Evolutionary conservation across 2,113 vertebrate species (phyloP), one percentile per base, ranked within the genome.

Genomic region (Excalfactoria chinensis): DNA sequence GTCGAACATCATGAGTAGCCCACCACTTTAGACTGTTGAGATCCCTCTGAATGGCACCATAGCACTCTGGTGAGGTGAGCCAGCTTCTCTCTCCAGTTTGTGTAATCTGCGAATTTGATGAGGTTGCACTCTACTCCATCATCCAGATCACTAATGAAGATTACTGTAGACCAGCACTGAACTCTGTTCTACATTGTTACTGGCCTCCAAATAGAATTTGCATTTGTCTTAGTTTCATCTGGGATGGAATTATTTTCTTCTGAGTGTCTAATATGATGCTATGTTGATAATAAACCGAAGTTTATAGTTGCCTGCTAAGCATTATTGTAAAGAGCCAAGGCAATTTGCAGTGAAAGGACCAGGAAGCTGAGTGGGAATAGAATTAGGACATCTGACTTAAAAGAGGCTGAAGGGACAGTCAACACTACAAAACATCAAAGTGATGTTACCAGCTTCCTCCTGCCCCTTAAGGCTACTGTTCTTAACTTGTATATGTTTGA

Each of bases 401-500:
- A 48, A 30, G 15, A 25, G 32, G 59, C 19, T 1, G 0, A 23
- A 73, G 6, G 6, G 25, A 8, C 40, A 40, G 82, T 28, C n/a
- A 82, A 8, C 40, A 40, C 3, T 2, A 0, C 1, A 16, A 25
- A 48, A n/a, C 55, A 63, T 23, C 3, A 2, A 68, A 30, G 5
- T 12, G 1, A 3, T 51, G 16, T 12, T 55, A 86, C 44, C 46
- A 80, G 7, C 26, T 1, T 7, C 6, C 7, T 79, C 18, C 35
- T 41, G 15, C 23, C 15, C n/a, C n/a, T 72, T 21, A 35, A 1
- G 69, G 22, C 6, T 67, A 5, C 37, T 59, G 7, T 6, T 34
- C 23, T 37, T 72, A 10, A n/a, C 40, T 72, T 34, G 35, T 18
- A 30, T 14, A 8, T 1, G 1, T 69, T 22, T 64, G 13, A 64